Evolutionary conservation across 2,113 vertebrate genomes (phyloP).

Genomic region (Sylvietta virens): DNA sequence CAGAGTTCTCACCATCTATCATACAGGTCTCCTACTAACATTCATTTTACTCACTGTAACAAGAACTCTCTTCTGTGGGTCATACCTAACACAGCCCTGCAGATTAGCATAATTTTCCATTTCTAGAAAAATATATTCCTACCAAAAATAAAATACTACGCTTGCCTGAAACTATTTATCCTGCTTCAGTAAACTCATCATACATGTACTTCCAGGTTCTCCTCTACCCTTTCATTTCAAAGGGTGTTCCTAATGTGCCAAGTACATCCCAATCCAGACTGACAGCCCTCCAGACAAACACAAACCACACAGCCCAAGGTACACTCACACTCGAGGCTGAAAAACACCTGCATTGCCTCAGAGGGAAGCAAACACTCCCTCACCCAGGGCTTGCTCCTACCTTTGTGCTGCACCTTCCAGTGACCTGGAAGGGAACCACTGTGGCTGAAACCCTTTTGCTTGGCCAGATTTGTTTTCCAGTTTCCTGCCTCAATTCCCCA

Average conservation of each 20-base stretch:
- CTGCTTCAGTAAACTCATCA: neutral
- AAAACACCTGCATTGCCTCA: neutral
- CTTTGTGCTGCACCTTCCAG: neutral
- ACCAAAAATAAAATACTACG: neutral
- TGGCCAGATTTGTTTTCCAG: neutral
- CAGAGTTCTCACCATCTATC: neutral
- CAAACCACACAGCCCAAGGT: neutral
- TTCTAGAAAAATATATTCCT: neutral
- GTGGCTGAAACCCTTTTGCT: neutral
- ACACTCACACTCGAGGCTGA: neutral
- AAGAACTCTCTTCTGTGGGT: neutral
- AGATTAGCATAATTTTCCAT: neutral
- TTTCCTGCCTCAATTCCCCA: neutral
- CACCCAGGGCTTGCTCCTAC: neutral
- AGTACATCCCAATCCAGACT: neutral
- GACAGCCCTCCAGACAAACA: neutral
- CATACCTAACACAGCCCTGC: neutral
- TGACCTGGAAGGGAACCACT: neutral
- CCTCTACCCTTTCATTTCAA: neutral
- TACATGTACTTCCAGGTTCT: neutral
- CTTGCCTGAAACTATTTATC: neutral
- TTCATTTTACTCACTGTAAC: neutral
- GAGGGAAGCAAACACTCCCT: neutral
- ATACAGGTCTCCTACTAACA: neutral
- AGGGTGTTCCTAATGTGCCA: rapidly evolving